Conservation (phyloP, 2,113 vertebrate species). For the Eudyptes chrysolophus region DNA sequence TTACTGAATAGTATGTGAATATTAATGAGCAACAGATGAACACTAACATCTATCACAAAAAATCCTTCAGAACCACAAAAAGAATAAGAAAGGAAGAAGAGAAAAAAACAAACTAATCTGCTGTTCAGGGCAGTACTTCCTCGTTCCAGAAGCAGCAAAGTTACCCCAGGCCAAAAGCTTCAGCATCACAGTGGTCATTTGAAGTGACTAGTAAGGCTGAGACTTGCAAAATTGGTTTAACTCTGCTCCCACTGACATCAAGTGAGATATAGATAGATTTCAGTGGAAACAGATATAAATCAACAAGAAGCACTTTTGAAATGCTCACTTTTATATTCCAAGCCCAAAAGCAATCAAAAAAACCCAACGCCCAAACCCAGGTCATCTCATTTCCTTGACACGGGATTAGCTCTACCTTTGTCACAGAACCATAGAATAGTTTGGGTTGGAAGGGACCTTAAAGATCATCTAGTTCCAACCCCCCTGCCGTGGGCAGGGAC, state of each 20-base stretch:
- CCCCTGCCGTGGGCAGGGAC: not conserved
- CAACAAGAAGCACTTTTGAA: not conserved
- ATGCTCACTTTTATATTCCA: not conserved
- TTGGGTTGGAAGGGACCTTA: not conserved
- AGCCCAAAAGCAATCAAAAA: not conserved
- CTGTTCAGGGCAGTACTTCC: not conserved
- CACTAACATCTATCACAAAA: constrained; percentile 19
- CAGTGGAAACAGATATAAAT: not conserved
- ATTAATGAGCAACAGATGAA: constrained; percentile 42
- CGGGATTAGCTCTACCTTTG: not conserved
- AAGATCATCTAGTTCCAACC: not conserved
- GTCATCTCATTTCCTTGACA: not conserved
- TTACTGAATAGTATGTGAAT: constrained; percentile 12
- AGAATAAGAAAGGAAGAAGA: not conserved
- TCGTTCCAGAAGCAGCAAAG: not conserved
- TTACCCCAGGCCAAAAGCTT: not conserved
- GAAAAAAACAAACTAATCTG: not conserved
- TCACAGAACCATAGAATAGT: not conserved
- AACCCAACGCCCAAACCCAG: not conserved
- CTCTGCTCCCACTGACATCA: not conserved
- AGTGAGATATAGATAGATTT: not conserved
- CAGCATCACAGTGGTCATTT: not conserved
- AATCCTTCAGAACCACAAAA: not conserved
- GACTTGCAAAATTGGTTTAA: not conserved
- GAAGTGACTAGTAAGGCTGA: not conserved